Conservation (phyloP, 2,888 invertebrate genomes). For the Teleogryllus oceanicus region DNA sequence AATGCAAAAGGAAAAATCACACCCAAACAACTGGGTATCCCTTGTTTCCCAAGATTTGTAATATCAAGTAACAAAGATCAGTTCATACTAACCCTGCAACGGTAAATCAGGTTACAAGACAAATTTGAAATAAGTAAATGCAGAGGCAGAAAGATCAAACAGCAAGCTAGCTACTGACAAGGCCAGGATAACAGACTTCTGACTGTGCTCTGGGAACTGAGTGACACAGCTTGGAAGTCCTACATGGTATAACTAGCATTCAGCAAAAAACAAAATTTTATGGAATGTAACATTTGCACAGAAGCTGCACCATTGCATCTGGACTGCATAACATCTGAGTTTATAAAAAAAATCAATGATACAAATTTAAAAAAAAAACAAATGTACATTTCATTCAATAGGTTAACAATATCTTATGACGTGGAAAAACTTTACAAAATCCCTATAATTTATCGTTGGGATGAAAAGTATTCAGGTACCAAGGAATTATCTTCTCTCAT, state of each 20-base stretch:
- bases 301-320: neutral
- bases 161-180: no score
- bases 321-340: neutral
- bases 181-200: no score
- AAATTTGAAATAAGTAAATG: no score
- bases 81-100: no score
- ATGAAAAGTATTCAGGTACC: constrained; percentile 37
- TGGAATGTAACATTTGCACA: neutral
- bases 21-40: no score
- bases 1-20: no score
- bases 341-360: constrained; percentile 18
- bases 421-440: constrained; percentile 32
- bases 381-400: constrained; percentile 26
- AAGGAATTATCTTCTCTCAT: constrained; percentile 34
- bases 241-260: neutral
- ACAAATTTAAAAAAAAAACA: constrained; percentile 20
- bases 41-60: no score
- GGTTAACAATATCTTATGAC: constrained; percentile 28
- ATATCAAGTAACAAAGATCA: no score
- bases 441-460: constrained; percentile 32
- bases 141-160: no score
- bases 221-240: no score
- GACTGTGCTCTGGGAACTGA: no score
- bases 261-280: neutral
- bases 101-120: no score